Evolutionary conservation across 2,797 vertebrate species (phyloP), one percentile per base, ranked within the genome.

Genomic region (Lutra lutra): DNA sequence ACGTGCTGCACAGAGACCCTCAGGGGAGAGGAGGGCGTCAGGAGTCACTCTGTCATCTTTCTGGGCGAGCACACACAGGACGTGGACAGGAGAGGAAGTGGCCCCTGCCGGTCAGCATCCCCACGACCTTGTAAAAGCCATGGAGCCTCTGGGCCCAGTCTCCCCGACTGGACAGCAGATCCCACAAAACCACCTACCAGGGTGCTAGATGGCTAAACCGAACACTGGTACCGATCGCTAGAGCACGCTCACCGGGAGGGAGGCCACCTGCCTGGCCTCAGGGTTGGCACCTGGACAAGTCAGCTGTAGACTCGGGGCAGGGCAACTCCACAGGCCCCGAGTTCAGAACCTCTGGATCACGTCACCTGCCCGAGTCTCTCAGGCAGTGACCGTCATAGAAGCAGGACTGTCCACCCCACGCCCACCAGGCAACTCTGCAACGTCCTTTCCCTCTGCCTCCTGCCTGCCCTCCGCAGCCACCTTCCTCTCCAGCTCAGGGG

Each of bases 381-480:
- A 4, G 4, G 15, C 7, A 2, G 38, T 0, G 40, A n/a, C 0
- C 0, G 0, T 5, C 15, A 9, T 1, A 32, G 64, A 75, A 51
- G 40, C 23, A 25, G 51, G 40, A 51, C 17, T 0, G 10, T 13
- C 51, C 21, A 15, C n/a, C 23, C 9, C 2, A 0, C 7, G 0
- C 7, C 54, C 38, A 2, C 38, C 5, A 0, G 12, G 32, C 6
- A 25, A 4, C 60, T 32, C 86, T 56, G 35, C 0, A 0, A 9
- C 2, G 27, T 5, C 77, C 58, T 29, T 14, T 48, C 60, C 1
- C 48, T 56, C 48, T 29, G 62, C 32, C 12, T 25, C 40, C 27
- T 1, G 1, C 66, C 46, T 23, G 20, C 62, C 46, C 5, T 46
- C 70, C 3, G 13, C 18, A 12, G 13, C 4, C 54, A 8, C 15